Percentiles rank a stretch among this genome's conserved stretches.
These are phyloP conservation scores for Micromesistius poutassou DNA, from an alignment of 2,797 vertebrate genomes.

Conservation along the genomic window DNA sequence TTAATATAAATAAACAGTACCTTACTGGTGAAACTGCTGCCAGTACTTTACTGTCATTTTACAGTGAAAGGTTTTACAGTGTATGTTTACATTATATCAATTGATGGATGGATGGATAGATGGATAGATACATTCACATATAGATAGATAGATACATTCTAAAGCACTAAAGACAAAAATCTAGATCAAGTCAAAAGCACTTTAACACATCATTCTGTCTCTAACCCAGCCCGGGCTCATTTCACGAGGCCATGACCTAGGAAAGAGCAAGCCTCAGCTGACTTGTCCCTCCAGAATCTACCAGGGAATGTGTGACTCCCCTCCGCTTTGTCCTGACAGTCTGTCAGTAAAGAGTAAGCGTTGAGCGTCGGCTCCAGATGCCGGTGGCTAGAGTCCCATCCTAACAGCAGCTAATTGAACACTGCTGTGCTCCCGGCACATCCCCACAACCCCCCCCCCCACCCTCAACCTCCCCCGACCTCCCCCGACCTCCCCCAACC, in stretches of 20 bases:
- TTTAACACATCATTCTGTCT: neutral
- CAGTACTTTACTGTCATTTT: no score
- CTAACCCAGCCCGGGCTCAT: slow-evolving; percentile 8
- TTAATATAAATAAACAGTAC: no score
- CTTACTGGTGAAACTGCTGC: no score
- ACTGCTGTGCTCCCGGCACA: slow-evolving; percentile 55
- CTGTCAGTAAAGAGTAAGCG: slow-evolving; percentile 25
- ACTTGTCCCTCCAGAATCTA: slow-evolving; percentile 28
- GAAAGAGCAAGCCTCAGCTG: slow-evolving; percentile 42
- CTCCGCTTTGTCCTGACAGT: slow-evolving; percentile 37
- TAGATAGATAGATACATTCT: neutral
- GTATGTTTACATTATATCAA: neutral
- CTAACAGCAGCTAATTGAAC: slow-evolving; percentile 65
- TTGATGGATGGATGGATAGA: neutral
- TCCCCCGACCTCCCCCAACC: neutral
- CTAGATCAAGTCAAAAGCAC: neutral
- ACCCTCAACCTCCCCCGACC: slow-evolving; percentile 12
- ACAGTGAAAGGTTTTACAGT: no score
- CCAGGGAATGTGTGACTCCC: slow-evolving; percentile 22
- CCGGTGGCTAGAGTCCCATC: slow-evolving; percentile 38
- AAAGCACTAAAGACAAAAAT: neutral
- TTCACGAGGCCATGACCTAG: slow-evolving; percentile 36
- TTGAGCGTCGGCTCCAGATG: slow-evolving; percentile 34
- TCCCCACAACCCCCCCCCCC: slow-evolving; percentile 33
- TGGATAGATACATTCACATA: neutral